These are phyloP conservation scores for Dusona sp. DNA, from an alignment of 2,888 invertebrate species.

Conservation along the genomic window DNA sequence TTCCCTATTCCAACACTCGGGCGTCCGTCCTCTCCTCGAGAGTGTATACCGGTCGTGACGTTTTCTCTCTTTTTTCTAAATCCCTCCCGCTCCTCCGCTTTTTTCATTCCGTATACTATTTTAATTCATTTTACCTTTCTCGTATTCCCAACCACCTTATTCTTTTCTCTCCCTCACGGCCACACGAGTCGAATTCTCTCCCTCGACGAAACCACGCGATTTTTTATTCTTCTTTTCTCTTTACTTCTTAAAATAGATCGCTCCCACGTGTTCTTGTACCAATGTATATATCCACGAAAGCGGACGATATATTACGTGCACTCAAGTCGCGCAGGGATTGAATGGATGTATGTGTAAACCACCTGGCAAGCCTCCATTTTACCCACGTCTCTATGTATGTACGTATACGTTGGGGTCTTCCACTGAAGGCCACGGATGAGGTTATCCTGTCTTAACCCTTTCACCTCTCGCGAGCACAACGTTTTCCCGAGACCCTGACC, in stretches of 20 bases:
- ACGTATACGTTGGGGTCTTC: constrained; percentile 15
- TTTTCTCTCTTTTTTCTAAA: constrained; percentile 60
- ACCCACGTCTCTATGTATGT: background rate
- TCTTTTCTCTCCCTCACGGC: constrained; percentile 75
- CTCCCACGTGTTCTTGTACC: constrained; percentile 70
- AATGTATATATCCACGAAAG: constrained; percentile 33
- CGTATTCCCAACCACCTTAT: constrained; percentile 40
- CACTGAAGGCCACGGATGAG: constrained; percentile 23
- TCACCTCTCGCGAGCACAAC: constrained; percentile 13
- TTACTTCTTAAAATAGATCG: constrained; percentile 80
- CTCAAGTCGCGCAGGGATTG: constrained; percentile 41
- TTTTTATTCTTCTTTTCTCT: constrained; percentile 54
- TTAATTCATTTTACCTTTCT: constrained; percentile 71
- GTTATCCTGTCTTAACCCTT: constrained; percentile 50
- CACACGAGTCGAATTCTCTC: constrained; percentile 69
- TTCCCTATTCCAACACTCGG: constrained; percentile 26
- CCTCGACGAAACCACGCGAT: constrained; percentile 70
- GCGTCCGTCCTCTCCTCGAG: constrained; percentile 39
- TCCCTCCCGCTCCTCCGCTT: background rate
- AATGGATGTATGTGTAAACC: constrained; percentile 40
- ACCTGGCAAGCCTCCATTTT: constrained; percentile 61
- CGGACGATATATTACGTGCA: constrained; percentile 58
- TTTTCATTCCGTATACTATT: constrained; percentile 58
- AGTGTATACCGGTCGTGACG: constrained; percentile 56
- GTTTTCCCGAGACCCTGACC: background rate